Conservation (phyloP, 2,797 vertebrate species). For the Sebastes cheni region DNA sequence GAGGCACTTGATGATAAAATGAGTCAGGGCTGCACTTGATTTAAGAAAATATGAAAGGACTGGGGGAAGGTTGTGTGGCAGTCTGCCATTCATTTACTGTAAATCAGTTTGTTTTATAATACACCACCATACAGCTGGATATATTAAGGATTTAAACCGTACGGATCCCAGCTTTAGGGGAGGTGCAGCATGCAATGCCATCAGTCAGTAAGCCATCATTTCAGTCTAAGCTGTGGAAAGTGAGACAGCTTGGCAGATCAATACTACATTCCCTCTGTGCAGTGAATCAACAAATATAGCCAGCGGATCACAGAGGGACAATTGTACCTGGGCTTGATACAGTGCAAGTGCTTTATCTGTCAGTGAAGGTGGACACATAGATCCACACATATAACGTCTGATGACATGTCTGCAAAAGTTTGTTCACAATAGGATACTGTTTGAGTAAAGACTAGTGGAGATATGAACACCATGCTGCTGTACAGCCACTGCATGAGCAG, state of each 20-base stretch:
- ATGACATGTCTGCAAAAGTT: slow-evolving; percentile 6
- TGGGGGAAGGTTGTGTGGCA: neutral
- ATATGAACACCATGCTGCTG: slow-evolving; percentile 4
- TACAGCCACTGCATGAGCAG: slow-evolving; percentile 11
- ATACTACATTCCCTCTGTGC: slow-evolving; percentile 71
- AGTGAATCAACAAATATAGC: slow-evolving; percentile 64
- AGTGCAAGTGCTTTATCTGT: slow-evolving; percentile 20
- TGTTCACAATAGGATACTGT: neutral
- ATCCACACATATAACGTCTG: slow-evolving; percentile 15
- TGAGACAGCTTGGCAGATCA: slow-evolving; percentile 64
- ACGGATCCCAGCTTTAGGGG: slow-evolving; percentile 20
- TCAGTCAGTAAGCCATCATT: slow-evolving; percentile 63
- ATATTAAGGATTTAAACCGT: slow-evolving; percentile 17
- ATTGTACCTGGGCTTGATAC: slow-evolving; percentile 38
- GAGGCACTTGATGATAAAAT: slow-evolving; percentile 14
- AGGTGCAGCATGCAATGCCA: slow-evolving; percentile 26
- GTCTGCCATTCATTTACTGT: slow-evolving; percentile 1
- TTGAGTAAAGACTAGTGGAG: neutral
- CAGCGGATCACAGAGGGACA: slow-evolving; percentile 48
- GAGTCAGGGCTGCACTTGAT: slow-evolving; percentile 1
- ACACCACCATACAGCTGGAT: neutral
- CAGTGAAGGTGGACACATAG: slow-evolving; percentile 25
- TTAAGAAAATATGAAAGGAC: slow-evolving; percentile 16
- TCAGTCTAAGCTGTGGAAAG: slow-evolving; percentile 58
- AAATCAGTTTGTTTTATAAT: slow-evolving; percentile 18